Base-by-base conservation (phyloP, 2,888 invertebrate species). In the Autographa pulchrina region DNA sequence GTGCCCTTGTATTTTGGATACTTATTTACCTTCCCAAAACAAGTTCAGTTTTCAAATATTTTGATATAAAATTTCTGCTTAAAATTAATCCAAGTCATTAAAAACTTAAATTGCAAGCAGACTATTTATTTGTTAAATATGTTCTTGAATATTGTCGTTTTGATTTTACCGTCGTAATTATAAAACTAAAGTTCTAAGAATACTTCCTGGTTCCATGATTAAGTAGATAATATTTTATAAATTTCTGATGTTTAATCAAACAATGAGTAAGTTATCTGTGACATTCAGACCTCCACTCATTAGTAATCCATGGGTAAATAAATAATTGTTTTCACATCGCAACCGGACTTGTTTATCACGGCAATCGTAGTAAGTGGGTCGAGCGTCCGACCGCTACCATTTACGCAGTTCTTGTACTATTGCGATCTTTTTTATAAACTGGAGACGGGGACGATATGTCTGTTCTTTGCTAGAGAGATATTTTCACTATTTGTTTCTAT, bases 351-450 rank as follows among this genome's bases (percentile, higher is more conserved):
- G 56, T 76, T 81, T 83, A 82, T 85, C 85, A 72, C 35, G 67
- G 70, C 65, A 65, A 73, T 59, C 62, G 65, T 67, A 68, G 62
- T 48, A 60, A 86, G 70, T 89, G 70, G 87, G 89, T 88, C 88
- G 84, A 64, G 72, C 81, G 84, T 83, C 80, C 82, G 82, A 83
- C 74, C 73, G 72, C 78, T 60, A 68, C 66, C 70, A 73, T 81
- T 79, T 83, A 77, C 79, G 79, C 73, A 80, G 73, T 80, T 74
- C 74, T 66, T 75, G 65, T 74, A 73, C 68, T 68, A 77, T 78
- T 82, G 68, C 74, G 18, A 77, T 58, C 65, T 66, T 74, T 65
- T 56, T 62, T 65, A 66, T 63, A 52, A 59, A 60, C 31, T 65
- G 72, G 65, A 68, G 63, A 68, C 11, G 11, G 2, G 63, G 69